Evolutionary conservation across 2,797 vertebrate species (phyloP), one percentile per base, ranked within the genome.

Genomic region (Spinus olivaceus): DNA sequence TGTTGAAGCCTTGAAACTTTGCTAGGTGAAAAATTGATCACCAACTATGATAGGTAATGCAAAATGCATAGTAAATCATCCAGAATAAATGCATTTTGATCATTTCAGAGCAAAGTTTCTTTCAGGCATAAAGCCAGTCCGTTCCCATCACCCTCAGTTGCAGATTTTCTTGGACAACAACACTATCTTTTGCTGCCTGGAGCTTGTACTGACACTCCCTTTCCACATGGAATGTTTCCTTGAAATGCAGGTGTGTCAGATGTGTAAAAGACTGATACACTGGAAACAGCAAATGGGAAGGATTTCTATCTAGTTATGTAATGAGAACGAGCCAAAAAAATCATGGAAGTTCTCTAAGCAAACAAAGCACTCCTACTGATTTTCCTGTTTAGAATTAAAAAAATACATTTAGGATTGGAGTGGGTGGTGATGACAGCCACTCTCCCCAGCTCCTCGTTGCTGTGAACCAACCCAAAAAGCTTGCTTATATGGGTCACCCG

Each of bases 401-500:
- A 32, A 53, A 1, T 41, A 8, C 11, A 3, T 81, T 82, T 44
- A 79, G 35, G 39, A 44, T 77, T 92, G 53, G 49, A 87, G 49
- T 56, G 53, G 41, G 30, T 37, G 30, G 18, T 44, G 24, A 44
- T 46, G 76, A 54, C 46, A 87, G 41, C 60, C 44, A 5, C 21
- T 60, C 32, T 88, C 39, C 33, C 8, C 51, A 88, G n/a, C 72
- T 66, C 27, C 59, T 69, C 1, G 0, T 84, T 76, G n/a, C 57
- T 85, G 44, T 89, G 49, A 46, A 46, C 14, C 4, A 74, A 4
- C 51, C 64, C 85, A 19, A 61, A 89, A 77, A 74, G 24, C 20
- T 83, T 53, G 63, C 54, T 92, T 90, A 71, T 74, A 25, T 65
- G 76, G 76, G 85, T 94, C 82, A 76, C 53, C 50, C 65, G 28